phyloP scores from a whole-genome alignment of 2,888 invertebrate species.

The Dichetophora obliterata region DNA sequence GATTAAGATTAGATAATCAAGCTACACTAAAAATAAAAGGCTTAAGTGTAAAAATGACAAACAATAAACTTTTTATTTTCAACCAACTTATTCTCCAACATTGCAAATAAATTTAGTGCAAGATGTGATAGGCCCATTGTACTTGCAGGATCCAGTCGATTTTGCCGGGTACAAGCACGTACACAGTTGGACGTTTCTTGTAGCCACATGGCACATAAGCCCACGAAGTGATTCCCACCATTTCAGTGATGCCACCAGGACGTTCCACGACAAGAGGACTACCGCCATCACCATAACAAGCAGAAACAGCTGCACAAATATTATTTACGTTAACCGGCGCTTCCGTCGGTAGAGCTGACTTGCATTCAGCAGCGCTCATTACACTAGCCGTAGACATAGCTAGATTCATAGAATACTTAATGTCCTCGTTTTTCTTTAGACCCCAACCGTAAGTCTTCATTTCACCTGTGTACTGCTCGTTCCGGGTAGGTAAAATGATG shows the following conservation, averaged over 20 bases:
- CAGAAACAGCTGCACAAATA: conserved; percentile 55
- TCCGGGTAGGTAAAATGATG: conserved; percentile 63
- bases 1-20: too few relatives aligned
- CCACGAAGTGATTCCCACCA: conserved; percentile 59
- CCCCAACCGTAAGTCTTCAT: conserved; percentile 60
- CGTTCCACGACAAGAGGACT: conserved; percentile 60
- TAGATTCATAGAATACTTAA: conserved; percentile 54
- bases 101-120: conserved; percentile 48
- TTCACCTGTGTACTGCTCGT: conserved; percentile 54
- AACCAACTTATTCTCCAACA: background rate
- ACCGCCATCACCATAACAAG: conserved; percentile 63
- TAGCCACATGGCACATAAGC: conserved; percentile 62
- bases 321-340: conserved; percentile 54
- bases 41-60: background rate
- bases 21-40: too few relatives aligned
- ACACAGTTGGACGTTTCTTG: conserved; percentile 56
- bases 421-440: conserved; percentile 50
- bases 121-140: conserved; percentile 57
- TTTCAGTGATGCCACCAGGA: conserved; percentile 52
- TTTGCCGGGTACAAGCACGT: conserved; percentile 53
- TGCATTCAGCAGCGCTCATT: conserved; percentile 49
- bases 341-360: conserved; percentile 50
- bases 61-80: background rate
- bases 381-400: conserved; percentile 54
- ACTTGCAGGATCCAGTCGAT: conserved; percentile 59